Evolutionary conservation across 1,140 invertebrate species (phyloP).

Genomic region (Hypsibius dujardini): DNA sequence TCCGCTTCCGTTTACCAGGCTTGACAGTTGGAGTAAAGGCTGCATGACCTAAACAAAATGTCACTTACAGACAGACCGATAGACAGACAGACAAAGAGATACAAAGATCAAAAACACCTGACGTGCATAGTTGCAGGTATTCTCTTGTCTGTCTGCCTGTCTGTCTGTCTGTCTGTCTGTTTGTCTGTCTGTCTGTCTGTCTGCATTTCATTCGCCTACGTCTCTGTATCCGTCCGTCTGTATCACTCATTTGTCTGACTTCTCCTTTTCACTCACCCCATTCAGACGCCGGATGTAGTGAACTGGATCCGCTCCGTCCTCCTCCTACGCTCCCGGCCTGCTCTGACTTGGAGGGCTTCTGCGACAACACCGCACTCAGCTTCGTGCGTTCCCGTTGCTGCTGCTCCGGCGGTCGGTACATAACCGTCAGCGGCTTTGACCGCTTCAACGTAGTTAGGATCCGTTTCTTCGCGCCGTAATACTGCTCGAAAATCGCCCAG

Average conservation of each 20-base stretch:
- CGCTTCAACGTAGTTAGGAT: conserved; percentile 11
- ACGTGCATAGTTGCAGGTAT: too few species aligned
- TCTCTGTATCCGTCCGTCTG: too few species aligned
- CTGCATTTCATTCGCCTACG: too few species aligned
- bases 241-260: background rate
- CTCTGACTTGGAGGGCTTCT: background rate
- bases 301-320: background rate
- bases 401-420: background rate
- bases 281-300: background rate
- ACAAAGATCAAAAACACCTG: too few species aligned
- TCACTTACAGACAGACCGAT: too few species aligned
- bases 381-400: background rate
- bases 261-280: background rate
- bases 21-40: conserved; percentile 4
- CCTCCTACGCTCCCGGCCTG: background rate
- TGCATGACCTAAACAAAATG: background rate
- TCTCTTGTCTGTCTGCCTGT: too few species aligned
- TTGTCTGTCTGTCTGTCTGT: too few species aligned
- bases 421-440: background rate
- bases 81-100: too few species aligned
- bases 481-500: conserved; percentile 10
- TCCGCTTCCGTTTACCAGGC: background rate
- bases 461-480: conserved; percentile 9
- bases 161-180: too few species aligned
- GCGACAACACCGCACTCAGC: background rate